These are phyloP conservation scores for Trichonephila clavata DNA, from an alignment of 1,140 invertebrate species.

Conservation along the genomic window DNA sequence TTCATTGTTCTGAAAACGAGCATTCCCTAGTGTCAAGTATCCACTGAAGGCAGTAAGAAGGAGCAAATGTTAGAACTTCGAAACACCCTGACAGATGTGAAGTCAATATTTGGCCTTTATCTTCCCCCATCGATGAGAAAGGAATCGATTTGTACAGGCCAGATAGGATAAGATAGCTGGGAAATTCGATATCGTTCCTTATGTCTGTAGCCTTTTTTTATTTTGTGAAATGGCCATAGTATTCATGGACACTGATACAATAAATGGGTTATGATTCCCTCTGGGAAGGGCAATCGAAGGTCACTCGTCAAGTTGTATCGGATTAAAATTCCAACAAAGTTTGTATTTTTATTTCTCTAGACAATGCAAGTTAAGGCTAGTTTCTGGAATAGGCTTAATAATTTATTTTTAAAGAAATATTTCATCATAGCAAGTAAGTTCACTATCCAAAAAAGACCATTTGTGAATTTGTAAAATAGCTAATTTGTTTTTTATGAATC, in stretches of 20 bases:
- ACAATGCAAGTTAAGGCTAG: too few species aligned
- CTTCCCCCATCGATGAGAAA: not conserved
- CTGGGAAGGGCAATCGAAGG: not conserved
- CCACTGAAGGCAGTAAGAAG: not conserved
- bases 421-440: too few species aligned
- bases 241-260: constrained; percentile 25
- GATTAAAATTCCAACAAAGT: not conserved
- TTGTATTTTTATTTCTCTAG: too few species aligned
- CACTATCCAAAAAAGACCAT: too few species aligned
- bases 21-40: constrained; percentile 42
- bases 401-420: too few species aligned
- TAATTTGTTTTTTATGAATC: too few species aligned
- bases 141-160: constrained; percentile 5
- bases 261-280: constrained; percentile 30
- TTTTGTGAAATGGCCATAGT: not conserved
- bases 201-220: not conserved
- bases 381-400: too few species aligned
- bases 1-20: constrained; percentile 17
- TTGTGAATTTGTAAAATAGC: too few species aligned
- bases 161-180: not conserved
- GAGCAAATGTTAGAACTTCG: not conserved
- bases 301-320: not conserved
- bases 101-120: constrained; percentile 60
- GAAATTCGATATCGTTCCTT: constrained; percentile 2
- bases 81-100: constrained; percentile 3